phyloP scores from a whole-genome alignment of 23 tunicate species.

The Oikopleura dioica region DNA sequence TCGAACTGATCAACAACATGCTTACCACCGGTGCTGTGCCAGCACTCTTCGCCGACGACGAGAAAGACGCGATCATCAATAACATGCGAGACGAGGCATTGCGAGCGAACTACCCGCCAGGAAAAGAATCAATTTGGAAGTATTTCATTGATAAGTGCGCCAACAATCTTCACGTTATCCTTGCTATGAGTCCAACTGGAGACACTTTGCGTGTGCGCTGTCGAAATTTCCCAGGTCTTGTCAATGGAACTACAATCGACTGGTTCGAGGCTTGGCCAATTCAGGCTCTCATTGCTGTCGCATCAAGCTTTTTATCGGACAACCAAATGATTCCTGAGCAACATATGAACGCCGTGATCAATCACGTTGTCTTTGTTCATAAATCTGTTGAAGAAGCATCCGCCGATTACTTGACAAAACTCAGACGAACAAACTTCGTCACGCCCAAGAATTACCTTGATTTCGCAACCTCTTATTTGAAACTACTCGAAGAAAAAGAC shows the following conservation, averaged over 20 bases:
- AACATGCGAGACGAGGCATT: slow-evolving; percentile 79
- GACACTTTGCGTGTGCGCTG: slow-evolving; percentile 82
- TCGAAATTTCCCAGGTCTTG: slow-evolving; percentile 98
- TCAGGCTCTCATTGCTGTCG: slow-evolving; percentile 91
- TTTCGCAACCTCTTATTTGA: slow-evolving; percentile 16
- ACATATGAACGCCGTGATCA: slow-evolving; percentile 70
- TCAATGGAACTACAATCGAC: slow-evolving; percentile 84
- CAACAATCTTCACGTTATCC: slow-evolving; percentile 73
- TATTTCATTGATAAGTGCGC: slow-evolving; percentile 74
- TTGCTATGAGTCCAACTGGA: slow-evolving; percentile 97
- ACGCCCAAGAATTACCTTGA: slow-evolving; percentile 97
- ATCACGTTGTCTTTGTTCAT: slow-evolving; percentile 81
- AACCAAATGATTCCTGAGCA: slow-evolving; percentile 90
- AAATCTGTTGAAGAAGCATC: slow-evolving; percentile 70
- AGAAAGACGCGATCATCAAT: slow-evolving; percentile 87
- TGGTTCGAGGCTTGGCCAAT: slow-evolving; percentile 99
- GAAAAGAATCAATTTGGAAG: slow-evolving; percentile 93
- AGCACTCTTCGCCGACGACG: slow-evolving; percentile 83
- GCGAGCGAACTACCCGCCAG: slow-evolving; percentile 77
- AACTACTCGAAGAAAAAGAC: slow-evolving; percentile 71
- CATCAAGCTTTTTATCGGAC: slow-evolving; percentile 69
- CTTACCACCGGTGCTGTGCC: slow-evolving; percentile 97
- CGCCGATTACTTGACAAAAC: slow-evolving; percentile 40
- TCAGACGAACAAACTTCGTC: slow-evolving; percentile 83
- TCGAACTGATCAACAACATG: slow-evolving; percentile 96